phyloP scores from a whole-genome alignment of 1,140 invertebrate species.

The Diploscapter pachys region DNA sequence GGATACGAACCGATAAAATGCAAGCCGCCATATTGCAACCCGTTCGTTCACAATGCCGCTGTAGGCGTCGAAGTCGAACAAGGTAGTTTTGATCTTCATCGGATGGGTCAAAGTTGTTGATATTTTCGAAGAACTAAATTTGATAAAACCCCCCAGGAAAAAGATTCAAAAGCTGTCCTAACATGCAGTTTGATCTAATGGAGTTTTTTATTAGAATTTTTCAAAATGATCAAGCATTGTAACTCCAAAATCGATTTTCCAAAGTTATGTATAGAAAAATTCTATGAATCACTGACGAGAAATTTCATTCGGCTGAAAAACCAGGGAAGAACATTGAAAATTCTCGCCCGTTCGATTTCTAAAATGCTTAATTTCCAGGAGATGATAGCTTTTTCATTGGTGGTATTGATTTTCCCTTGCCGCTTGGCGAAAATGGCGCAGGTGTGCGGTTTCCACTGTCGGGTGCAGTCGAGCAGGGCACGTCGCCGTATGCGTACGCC shows the following conservation, averaged over 20 bases:
- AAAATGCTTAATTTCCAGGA: slow-evolving; percentile 9
- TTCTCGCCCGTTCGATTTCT: neutral
- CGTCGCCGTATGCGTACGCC: slow-evolving; percentile 37
- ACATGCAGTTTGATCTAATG: too few relatives aligned
- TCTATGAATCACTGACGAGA: neutral
- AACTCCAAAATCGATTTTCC: too few relatives aligned
- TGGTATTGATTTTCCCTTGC: slow-evolving; percentile 37
- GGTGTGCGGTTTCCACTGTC: slow-evolving; percentile 34
- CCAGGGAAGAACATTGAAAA: too few relatives aligned
- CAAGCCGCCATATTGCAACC: slow-evolving; percentile 40
- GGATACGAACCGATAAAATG: slow-evolving; percentile 41
- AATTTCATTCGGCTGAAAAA: neutral
- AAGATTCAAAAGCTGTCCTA: too few relatives aligned
- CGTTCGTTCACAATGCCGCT: slow-evolving; percentile 35
- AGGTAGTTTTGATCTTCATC: slow-evolving; percentile 11
- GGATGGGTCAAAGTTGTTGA: too few relatives aligned
- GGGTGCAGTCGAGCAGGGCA: slow-evolving; percentile 37
- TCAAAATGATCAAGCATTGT: too few relatives aligned
- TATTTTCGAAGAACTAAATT: too few relatives aligned
- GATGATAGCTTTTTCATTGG: slow-evolving; percentile 39
- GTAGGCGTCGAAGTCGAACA: slow-evolving; percentile 39
- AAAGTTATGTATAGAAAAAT: too few relatives aligned
- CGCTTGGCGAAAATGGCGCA: slow-evolving; percentile 27
- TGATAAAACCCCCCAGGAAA: too few relatives aligned
- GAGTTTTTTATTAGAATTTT: too few relatives aligned